Percentiles rank a stretch among this genome's conserved stretches.
phyloP scores from a whole-genome alignment of 1,140 invertebrate species.

The Pseudoatta argentina region DNA sequence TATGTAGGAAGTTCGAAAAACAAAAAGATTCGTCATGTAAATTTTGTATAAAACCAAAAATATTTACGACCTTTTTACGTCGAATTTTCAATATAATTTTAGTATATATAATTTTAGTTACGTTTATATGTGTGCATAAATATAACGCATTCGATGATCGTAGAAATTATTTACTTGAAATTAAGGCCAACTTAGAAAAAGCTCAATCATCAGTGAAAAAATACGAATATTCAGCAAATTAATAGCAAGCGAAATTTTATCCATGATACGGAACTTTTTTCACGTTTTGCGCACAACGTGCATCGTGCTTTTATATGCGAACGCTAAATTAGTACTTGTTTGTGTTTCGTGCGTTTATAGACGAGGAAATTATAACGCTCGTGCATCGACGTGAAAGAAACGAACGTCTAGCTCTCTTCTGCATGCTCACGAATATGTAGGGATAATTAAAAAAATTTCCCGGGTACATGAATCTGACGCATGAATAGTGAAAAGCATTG shows the following conservation, averaged over 20 bases:
- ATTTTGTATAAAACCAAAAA: not conserved
- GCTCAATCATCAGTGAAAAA: not conserved
- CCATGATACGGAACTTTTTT: not conserved
- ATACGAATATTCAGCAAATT: not conserved
- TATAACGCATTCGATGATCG: not conserved
- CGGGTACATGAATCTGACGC: conserved; percentile 27
- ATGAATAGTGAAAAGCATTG: conserved; percentile 47
- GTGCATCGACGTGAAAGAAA: conserved; percentile 39
- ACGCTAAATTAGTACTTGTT: conserved; percentile 43
- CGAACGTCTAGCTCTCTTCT: not conserved
- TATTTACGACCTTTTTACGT: not conserved
- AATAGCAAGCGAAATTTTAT: not conserved
- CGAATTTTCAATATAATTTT: not conserved
- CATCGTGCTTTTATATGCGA: not conserved
- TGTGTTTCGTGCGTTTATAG: conserved; percentile 13
- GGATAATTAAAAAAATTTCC: conserved; percentile 56
- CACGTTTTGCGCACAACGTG: not conserved
- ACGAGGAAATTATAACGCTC: not conserved
- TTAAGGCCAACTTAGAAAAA: not conserved
- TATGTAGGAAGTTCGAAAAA: not conserved
- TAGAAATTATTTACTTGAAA: conserved; percentile 15
- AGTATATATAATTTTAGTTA: no score
- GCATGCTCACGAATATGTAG: conserved; percentile 16
- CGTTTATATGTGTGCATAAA: not conserved
- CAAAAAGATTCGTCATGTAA: not conserved